Evolutionary conservation across 2,113 vertebrate species (phyloP), one percentile per base, ranked within the genome.

Genomic region (Esox niger): DNA sequence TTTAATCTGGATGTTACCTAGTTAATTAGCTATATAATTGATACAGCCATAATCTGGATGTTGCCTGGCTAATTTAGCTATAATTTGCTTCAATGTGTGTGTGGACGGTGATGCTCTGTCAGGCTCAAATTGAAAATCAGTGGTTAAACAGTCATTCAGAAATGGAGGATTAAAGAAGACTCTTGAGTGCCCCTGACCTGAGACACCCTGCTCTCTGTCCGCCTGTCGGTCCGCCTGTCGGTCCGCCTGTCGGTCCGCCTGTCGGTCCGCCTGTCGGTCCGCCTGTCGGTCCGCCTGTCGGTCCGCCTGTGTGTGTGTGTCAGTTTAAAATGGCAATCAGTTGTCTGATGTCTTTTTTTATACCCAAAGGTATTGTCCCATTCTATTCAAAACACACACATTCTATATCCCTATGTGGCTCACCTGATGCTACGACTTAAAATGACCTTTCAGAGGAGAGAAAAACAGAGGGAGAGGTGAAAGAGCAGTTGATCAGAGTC

Each of bases 81-180:
- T n/a, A n/a, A n/a, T n/a, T n/a, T 68, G 57, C 7, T 23, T 17
- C 23, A 6, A 11, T 33, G 46, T 2, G 20, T 32, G 31, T 26
- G 15, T 1, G 9, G 43, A 65, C 61, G 62, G n/a, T n/a, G 27
- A 58, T 60, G 62, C 75, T 81, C 77, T 82, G 80, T 82, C 74
- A 64, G 59, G 15, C 77, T 77, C 72, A 64, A 31, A 73, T 27
- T 79, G 75, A 43, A 13, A 43, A 74, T 60, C 49, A 86, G 77
- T 71, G 70, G 62, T 88, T 69, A 82, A 91, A 86, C 79, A 78
- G 82, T 63, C 61, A 72, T 64, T 65, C 82, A 73, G 43, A 66
- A 72, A 80, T 80, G 82, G 74, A 68, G 83, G 82, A 78, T 80
- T 78, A 73, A 73, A 78, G 69, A 80, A 78, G 82, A 89, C 83